Conservation (phyloP, 30 jellyfish, hydroid and myxozoan species). For the Pseudorhiza aurosa region DNA sequence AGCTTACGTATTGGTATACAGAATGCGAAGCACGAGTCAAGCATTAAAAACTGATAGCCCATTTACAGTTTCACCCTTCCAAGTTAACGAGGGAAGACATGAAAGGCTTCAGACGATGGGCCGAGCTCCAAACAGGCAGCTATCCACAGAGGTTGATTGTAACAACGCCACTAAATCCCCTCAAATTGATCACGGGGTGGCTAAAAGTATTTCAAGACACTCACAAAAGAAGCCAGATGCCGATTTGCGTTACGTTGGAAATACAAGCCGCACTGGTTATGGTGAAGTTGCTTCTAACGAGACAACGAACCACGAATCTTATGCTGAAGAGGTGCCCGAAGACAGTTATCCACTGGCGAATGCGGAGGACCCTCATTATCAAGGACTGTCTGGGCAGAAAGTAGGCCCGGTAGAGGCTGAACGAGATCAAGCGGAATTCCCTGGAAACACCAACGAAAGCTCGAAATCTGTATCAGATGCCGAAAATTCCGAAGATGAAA, state of each 20-base stretch:
- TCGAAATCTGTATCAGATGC: too few relatives aligned
- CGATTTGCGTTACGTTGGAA: too few relatives aligned
- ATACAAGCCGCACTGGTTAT: too few relatives aligned
- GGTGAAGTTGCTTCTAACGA: too few relatives aligned
- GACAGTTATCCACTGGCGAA: constrained; percentile 13
- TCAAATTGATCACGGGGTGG: not conserved
- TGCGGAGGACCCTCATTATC: not conserved
- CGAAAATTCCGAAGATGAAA: too few relatives aligned
- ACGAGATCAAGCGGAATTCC: not conserved
- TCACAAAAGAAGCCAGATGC: not conserved
- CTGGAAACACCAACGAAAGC: too few relatives aligned
- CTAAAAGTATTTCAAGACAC: not conserved
- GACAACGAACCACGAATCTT: not conserved
- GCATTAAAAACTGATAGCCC: constrained; percentile 56
- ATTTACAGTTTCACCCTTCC: not conserved
- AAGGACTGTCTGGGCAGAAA: not conserved
- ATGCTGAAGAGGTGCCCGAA: constrained; percentile 13
- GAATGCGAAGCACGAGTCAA: constrained; percentile 77
- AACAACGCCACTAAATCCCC: not conserved
- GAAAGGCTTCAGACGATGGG: constrained; percentile 38
- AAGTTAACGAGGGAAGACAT: constrained; percentile 19
- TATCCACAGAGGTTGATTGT: constrained; percentile 27
- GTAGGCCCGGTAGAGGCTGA: not conserved
- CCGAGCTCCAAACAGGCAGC: constrained; percentile 34
- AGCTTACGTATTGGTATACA: constrained; percentile 91